Percentiles rank a stretch among this genome's conserved stretches.
Evolutionary conservation across 2,888 invertebrate genomes (phyloP).

Genomic region (Autographa pulchrina): DNA sequence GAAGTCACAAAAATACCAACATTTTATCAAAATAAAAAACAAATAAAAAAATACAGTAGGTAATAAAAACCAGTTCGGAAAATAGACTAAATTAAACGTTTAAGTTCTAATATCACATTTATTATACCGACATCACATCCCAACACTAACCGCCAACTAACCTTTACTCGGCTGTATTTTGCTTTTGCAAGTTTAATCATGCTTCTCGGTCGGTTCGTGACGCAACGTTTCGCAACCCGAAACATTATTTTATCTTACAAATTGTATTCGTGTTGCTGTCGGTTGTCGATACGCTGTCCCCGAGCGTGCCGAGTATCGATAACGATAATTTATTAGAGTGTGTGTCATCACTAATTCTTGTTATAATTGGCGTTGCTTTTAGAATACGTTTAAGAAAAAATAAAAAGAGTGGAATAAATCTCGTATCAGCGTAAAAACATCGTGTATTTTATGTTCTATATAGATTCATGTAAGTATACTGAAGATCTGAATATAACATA

Average conservation of each 20-base stretch:
- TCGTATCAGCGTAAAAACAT: background rate
- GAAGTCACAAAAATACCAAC: no score
- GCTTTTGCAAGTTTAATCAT: constrained; percentile 89
- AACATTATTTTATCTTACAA: constrained; percentile 89
- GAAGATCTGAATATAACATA: no score
- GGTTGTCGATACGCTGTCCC: constrained; percentile 72
- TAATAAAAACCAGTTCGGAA: background rate
- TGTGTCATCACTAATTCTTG: constrained; percentile 70
- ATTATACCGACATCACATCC: constrained; percentile 60
- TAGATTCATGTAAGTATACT: no score
- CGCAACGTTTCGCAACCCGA: constrained; percentile 87
- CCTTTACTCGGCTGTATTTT: constrained; percentile 87
- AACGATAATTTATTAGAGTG: constrained; percentile 60
- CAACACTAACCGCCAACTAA: constrained; percentile 77
- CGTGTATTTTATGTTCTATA: no score
- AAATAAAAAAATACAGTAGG: no score
- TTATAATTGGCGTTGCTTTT: constrained; percentile 55
- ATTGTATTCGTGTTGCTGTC: constrained; percentile 84
- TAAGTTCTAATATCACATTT: constrained; percentile 29
- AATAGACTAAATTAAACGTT: constrained; percentile 19
- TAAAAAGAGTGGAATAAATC: background rate
- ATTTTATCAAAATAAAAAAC: no score
- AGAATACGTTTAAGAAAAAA: background rate
- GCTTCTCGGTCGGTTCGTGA: constrained; percentile 85
- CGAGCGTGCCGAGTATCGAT: constrained; percentile 63